Percentiles rank a stretch among this genome's conserved stretches.
phyloP scores from a whole-genome alignment of 1,140 invertebrate genomes.

The Chrysopa pallens region DNA sequence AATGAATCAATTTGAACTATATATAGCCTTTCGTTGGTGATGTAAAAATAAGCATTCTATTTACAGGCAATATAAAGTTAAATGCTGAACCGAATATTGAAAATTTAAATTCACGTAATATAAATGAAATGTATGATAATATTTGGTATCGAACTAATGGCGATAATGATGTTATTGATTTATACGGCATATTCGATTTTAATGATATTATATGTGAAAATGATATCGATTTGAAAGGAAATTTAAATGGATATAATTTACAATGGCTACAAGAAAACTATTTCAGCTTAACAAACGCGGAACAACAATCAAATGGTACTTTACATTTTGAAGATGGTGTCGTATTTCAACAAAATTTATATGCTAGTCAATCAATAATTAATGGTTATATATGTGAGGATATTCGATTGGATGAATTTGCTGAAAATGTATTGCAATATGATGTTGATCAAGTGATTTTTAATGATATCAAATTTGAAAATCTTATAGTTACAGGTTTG shows the following conservation, averaged over 20 bases:
- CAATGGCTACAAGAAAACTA: conserved; percentile 14
- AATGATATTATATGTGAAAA: conserved; percentile 10
- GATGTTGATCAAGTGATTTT: conserved; percentile 15
- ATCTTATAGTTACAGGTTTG: conserved; percentile 4
- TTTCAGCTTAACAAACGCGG: conserved; percentile 14
- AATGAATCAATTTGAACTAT: too few species aligned
- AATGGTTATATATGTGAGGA: conserved; percentile 9
- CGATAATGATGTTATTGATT: conserved; percentile 6
- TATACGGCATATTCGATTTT: conserved; percentile 10
- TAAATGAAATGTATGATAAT: conserved; percentile 8
- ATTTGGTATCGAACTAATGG: conserved; percentile 10
- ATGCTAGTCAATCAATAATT: conserved; percentile 5
- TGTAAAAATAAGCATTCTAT: too few species aligned
- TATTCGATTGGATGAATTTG: conserved; percentile 11
- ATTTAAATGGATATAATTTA: conserved; percentile 12
- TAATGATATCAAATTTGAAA: conserved; percentile 9
- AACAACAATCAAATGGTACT: conserved; percentile 12
- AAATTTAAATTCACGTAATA: conserved; percentile 6
- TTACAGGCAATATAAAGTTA: too few species aligned
- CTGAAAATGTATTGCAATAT: conserved; percentile 11
- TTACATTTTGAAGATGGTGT: conserved; percentile 12
- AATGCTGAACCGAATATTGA: conserved; percentile 9
- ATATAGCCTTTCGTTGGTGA: too few species aligned
- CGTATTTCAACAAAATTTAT: conserved; percentile 9
- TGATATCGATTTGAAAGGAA: conserved; percentile 12